Percentiles rank a stretch among this genome's conserved stretches.
Conservation (phyloP, 2,888 invertebrate genomes). For the Sarcophaga caerulescens region DNA sequence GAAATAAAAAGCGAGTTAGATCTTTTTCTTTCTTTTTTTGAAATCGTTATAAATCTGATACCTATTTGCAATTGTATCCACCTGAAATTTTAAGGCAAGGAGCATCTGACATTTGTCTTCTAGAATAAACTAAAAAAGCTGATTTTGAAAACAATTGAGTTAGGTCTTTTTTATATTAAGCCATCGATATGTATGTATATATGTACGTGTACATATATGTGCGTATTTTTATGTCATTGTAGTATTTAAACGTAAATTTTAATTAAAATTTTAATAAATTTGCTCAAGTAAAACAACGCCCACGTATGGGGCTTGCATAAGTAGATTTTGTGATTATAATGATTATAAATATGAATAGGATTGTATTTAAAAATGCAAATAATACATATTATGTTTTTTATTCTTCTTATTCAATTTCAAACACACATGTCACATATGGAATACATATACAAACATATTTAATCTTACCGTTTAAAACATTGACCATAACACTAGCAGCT, state of each 20-base stretch:
- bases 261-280: slow-evolving; percentile 31
- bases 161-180: no score
- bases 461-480: slow-evolving; percentile 91
- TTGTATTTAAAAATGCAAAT: no score
- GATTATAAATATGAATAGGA: background rate
- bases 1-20: no score
- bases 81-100: no score
- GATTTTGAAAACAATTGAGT: no score
- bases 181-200: no score
- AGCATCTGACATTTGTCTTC: no score
- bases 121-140: no score
- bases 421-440: background rate
- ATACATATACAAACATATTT: slow-evolving; percentile 12
- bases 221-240: background rate
- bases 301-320: background rate
- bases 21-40: no score
- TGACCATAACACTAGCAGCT: slow-evolving; percentile 91
- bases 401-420: background rate
- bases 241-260: slow-evolving; percentile 21
- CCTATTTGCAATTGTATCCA: no score
- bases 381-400: slow-evolving; percentile 1
- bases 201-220: background rate
- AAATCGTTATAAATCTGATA: no score
- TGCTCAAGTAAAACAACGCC: slow-evolving; percentile 2
- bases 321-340: slow-evolving; percentile 32